Evolutionary conservation across 2,113 vertebrate species (phyloP).

Genomic region (Ammodytes dubius): DNA sequence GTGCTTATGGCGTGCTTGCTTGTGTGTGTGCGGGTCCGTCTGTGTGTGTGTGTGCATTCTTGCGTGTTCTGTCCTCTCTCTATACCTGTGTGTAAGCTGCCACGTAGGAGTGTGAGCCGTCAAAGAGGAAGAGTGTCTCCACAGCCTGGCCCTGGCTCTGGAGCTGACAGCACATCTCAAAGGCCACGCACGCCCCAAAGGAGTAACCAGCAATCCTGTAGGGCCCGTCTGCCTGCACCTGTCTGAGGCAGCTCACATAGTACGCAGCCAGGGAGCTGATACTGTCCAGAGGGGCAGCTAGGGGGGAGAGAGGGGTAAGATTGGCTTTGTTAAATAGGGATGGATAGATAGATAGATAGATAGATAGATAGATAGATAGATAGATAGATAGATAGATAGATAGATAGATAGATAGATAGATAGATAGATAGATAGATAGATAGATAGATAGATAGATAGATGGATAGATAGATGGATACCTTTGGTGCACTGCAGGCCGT

Average conservation of each 20-base stretch:
- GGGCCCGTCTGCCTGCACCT: conserved; percentile 93
- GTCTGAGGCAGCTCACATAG: conserved; percentile 90
- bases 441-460: too few species aligned
- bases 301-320: not conserved
- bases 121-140: conserved; percentile 93
- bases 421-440: too few species aligned
- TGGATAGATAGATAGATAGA: too few species aligned
- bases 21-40: too few species aligned
- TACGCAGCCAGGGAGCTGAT: conserved; percentile 92
- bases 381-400: too few species aligned
- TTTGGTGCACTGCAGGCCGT: conserved; percentile 95
- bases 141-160: conserved; percentile 86
- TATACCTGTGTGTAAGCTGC: conserved; percentile 94
- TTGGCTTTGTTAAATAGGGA: not conserved
- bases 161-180: conserved; percentile 97
- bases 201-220: conserved; percentile 96
- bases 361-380: too few species aligned
- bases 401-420: too few species aligned
- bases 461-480: conserved; percentile 78
- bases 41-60: too few species aligned
- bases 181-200: conserved; percentile 97
- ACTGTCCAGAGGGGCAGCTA: conserved; percentile 94
- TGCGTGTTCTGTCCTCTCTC: conserved; percentile 2
- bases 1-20: too few species aligned
- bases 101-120: conserved; percentile 95